These are phyloP conservation scores for Magallana gigas DNA, from an alignment of 1,140 invertebrate species.

Conservation along the genomic window DNA sequence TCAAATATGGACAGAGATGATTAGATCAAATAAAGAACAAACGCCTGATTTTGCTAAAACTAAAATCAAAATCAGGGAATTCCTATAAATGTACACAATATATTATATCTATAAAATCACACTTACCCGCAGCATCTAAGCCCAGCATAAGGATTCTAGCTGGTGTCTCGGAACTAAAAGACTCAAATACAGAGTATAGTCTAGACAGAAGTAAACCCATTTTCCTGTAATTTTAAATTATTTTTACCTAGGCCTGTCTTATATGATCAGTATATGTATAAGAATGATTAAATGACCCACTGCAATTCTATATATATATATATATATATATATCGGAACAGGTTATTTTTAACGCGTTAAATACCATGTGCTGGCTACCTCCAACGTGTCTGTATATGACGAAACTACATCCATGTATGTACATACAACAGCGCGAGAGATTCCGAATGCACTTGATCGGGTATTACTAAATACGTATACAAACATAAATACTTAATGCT, in stretches of 20 bases:
- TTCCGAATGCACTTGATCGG: not conserved
- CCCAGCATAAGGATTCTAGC: constrained; percentile 75
- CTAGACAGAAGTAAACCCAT: constrained; percentile 74
- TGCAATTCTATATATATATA: not conserved
- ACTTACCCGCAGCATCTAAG: constrained; percentile 73
- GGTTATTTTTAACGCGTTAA: not conserved
- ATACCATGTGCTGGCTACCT: not conserved
- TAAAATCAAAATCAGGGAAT: not conserved
- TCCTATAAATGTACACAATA: not conserved
- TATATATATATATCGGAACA: not conserved
- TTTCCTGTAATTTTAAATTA: not conserved
- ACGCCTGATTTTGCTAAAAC: no score
- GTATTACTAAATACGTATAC: no score
- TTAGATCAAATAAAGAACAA: no score
- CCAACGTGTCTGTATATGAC: not conserved
- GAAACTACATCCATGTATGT: not conserved
- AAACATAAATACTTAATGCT: no score
- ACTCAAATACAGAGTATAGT: constrained; percentile 56
- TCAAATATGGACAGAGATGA: no score
- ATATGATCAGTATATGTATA: not conserved
- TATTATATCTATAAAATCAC: not conserved
- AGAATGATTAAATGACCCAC: not conserved
- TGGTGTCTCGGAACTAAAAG: constrained; percentile 60
- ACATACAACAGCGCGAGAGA: not conserved
- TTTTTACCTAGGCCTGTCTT: not conserved